Conservation (phyloP, 1,140 invertebrate genomes). For the Aethina tumida region DNA sequence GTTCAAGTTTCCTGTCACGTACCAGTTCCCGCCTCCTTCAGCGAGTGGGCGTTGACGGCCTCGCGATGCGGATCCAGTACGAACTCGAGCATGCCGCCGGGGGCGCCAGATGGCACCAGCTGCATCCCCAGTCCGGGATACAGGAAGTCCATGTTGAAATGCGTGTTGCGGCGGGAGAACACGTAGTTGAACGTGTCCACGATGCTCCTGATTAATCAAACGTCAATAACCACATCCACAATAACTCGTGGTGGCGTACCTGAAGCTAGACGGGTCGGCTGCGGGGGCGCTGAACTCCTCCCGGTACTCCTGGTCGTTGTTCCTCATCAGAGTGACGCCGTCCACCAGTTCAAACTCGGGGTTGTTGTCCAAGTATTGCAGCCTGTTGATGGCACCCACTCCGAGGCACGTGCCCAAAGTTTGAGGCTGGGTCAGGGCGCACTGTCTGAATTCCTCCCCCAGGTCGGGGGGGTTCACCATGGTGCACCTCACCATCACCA, state of each 20-base stretch:
- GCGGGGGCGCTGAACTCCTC: slow-evolving; percentile 45
- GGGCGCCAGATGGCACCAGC: slow-evolving; percentile 51
- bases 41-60: slow-evolving; percentile 35
- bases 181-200: slow-evolving; percentile 58
- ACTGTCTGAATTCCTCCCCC: slow-evolving; percentile 37
- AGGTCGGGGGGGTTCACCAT: slow-evolving; percentile 12
- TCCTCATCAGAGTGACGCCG: slow-evolving; percentile 46
- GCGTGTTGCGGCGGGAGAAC: slow-evolving; percentile 56
- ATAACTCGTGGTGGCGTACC: slow-evolving; percentile 35
- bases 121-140: slow-evolving; percentile 62
- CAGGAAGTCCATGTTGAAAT: slow-evolving; percentile 57
- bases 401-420: slow-evolving; percentile 51
- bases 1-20: too few species aligned
- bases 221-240: not conserved
- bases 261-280: slow-evolving; percentile 60
- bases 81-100: slow-evolving; percentile 58
- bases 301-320: slow-evolving; percentile 40
- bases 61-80: slow-evolving; percentile 50
- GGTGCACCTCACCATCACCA: too few species aligned
- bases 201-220: slow-evolving; percentile 35
- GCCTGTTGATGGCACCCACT: slow-evolving; percentile 50
- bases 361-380: slow-evolving; percentile 52
- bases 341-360: slow-evolving; percentile 53
- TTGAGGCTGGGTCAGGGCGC: slow-evolving; percentile 38
- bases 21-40: slow-evolving; percentile 41